Evolutionary conservation across 2,113 vertebrate species (phyloP), one percentile per base, ranked within the genome.

Genomic region (Myrmecobius fasciatus): DNA sequence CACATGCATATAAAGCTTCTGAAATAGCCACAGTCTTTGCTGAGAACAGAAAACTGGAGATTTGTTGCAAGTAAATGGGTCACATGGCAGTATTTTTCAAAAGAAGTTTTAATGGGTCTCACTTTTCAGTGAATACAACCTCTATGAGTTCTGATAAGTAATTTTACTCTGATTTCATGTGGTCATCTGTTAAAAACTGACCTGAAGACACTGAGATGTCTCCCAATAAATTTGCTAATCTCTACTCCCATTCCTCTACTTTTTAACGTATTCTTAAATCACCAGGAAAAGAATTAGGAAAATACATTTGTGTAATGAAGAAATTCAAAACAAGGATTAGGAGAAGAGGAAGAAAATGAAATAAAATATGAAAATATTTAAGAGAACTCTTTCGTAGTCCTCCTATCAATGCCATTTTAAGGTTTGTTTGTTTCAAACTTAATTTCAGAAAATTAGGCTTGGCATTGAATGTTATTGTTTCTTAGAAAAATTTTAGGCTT

Each of bases 401-500:
- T 94, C 36, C 53, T 93, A 31, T 83, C 92, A 67, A 25, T 83
- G 83, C 10, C 36, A n/a, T 75, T 96, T 94, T 48, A 47, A 93
- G 96, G 91, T 43, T 75, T 94, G 53, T 49, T 54, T 36, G 12
- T 25, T 88, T 28, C 46, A 96, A 91, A 89, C 2, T 53, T 47
- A 95, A 92, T 17, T 89, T 91, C 53, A 53, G n/a, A 93, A 92
- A 54, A 96, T 83, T 90, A 91, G 48, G 49, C 36, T 56, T 96
- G 54, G 53, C 60, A 75, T 36, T 14, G 14, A 67, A 67, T 20
- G 91, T n/a, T 93, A 56, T 53, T 67, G 92, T 95, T 93, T 97
- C 94, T 97, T 97, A 0, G 0, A 92, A 95, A 97, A 97, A 97
- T 96, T 93, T 67, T 94, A 94, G 95, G 49, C 92, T 95, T 96